These are phyloP conservation scores for Zeus faber DNA, from an alignment of 2,113 vertebrate genomes.

Conservation along the genomic window DNA sequence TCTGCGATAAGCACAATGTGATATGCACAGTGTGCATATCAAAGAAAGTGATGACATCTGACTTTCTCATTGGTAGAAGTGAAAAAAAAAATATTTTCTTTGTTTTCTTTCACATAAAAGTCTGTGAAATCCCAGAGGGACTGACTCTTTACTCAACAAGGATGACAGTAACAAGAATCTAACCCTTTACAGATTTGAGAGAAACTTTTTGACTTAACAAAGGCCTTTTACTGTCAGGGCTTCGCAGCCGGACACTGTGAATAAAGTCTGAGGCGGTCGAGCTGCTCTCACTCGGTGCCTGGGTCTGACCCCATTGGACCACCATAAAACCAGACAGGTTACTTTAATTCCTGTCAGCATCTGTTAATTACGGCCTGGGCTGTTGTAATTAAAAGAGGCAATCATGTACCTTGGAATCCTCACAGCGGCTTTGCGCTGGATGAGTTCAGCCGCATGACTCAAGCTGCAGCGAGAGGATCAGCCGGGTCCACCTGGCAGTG, in stretches of 20 bases:
- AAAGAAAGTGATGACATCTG: no score
- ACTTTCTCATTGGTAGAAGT: no score
- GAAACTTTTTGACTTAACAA: slow-evolving; percentile 42
- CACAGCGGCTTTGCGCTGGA: slow-evolving; percentile 51
- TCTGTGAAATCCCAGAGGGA: no score
- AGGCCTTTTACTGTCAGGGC: slow-evolving; percentile 40
- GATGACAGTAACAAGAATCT: slow-evolving; percentile 25
- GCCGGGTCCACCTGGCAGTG: slow-evolving; percentile 42
- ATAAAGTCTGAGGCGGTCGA: slow-evolving; percentile 34
- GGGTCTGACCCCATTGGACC: slow-evolving; percentile 47
- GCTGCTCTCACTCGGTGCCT: slow-evolving; percentile 40
- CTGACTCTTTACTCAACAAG: no score
- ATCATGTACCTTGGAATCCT: slow-evolving; percentile 64
- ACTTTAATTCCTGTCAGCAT: slow-evolving; percentile 82
- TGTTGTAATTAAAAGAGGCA: slow-evolving; percentile 80
- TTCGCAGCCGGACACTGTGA: slow-evolving; percentile 20
- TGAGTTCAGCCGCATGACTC: slow-evolving; percentile 60
- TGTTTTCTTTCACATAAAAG: no score
- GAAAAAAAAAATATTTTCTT: no score
- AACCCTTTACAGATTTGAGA: slow-evolving; percentile 34
- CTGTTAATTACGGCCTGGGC: slow-evolving; percentile 79
- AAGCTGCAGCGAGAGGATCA: slow-evolving; percentile 41
- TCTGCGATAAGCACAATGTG: no score
- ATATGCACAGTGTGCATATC: no score
- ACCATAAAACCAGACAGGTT: slow-evolving; percentile 72